Conservation (phyloP, 2,888 invertebrate species). For the Phrixothrix hirtus region DNA sequence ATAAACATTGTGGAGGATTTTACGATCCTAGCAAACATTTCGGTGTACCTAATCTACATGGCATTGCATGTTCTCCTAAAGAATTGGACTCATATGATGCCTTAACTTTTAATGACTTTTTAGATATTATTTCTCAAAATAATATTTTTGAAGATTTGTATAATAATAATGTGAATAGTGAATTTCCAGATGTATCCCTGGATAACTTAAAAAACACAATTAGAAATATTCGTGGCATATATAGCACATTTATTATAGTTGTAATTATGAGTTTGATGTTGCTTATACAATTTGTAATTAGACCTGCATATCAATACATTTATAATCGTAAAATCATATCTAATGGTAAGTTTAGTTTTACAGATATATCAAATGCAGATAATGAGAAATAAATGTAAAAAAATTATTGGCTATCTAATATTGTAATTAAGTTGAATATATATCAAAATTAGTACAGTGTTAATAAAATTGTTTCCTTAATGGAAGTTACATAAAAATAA, state of each 20-base stretch:
- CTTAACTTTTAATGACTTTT: constrained; percentile 11
- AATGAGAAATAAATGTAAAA: too few relatives aligned
- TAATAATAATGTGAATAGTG: not conserved
- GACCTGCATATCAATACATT: not conserved
- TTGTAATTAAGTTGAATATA: too few relatives aligned
- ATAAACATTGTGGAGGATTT: constrained; percentile 3
- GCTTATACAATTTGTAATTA: constrained; percentile 8
- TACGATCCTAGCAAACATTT: constrained; percentile 6
- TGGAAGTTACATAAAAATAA: too few relatives aligned
- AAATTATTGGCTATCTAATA: too few relatives aligned
- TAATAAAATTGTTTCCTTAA: too few relatives aligned
- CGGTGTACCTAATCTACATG: constrained; percentile 18
- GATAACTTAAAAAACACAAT: not conserved
- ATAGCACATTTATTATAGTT: not conserved
- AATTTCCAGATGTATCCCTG: not conserved
- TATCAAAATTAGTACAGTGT: too few relatives aligned
- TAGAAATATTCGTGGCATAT: not conserved
- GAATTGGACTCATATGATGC: constrained; percentile 7
- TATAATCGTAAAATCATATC: not conserved
- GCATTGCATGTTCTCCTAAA: constrained; percentile 16
- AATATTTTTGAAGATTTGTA: constrained; percentile 1
- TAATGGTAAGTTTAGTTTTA: too few relatives aligned
- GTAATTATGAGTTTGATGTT: not conserved
- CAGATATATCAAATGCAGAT: too few relatives aligned
- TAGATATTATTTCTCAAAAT: constrained; percentile 11